phyloP scores from a whole-genome alignment of 2,113 vertebrate genomes.

The Pristiophorus japonicus region DNA sequence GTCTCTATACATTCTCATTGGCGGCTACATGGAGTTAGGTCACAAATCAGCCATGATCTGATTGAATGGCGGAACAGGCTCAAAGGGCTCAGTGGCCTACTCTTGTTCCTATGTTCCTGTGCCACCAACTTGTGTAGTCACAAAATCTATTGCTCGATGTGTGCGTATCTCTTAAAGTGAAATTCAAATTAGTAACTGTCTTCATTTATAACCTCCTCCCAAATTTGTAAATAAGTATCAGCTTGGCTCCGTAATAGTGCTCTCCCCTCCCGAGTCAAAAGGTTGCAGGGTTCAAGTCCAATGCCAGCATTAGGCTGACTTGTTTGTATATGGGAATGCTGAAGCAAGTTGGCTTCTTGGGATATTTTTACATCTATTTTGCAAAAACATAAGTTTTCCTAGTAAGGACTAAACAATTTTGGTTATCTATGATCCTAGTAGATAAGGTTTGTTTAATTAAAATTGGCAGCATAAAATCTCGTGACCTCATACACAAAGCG shows the following conservation, averaged over 20 bases:
- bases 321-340: not conserved
- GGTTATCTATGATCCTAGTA: not conserved
- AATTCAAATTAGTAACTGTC: not conserved
- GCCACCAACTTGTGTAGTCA: not conserved
- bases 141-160: not conserved
- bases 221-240: not conserved
- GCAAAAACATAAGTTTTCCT: not conserved
- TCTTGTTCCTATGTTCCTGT: no score
- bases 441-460: not conserved
- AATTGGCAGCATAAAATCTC: not conserved
- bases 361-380: not conserved
- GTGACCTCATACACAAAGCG: not conserved
- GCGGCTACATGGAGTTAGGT: no score
- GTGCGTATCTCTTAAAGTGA: not conserved
- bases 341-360: not conserved
- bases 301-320: not conserved
- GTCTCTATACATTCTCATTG: no score
- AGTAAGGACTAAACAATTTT: not conserved
- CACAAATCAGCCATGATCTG: no score
- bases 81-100: no score
- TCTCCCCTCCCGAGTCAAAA: not conserved
- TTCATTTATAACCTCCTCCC: not conserved
- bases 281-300: not conserved
- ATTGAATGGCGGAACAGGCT: no score
- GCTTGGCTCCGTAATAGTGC: not conserved